Base-by-base conservation (phyloP, 2,888 invertebrate species). In the Eupeodes luniger region DNA sequence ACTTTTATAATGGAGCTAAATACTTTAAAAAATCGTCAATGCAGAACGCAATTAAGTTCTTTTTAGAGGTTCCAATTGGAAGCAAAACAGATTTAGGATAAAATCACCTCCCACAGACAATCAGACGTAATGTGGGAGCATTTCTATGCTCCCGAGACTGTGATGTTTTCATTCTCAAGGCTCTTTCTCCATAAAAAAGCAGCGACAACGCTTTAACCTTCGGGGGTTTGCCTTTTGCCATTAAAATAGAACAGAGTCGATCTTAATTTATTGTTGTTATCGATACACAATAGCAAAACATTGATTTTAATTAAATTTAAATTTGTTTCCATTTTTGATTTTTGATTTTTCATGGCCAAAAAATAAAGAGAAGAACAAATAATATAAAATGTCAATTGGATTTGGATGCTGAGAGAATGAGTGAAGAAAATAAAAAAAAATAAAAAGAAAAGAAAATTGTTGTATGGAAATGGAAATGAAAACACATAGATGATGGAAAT, bases 281-380 rank as follows among this genome's bases (percentile, higher is more conserved):
- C n/a, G 53, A 69, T 47, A 49, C 66, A 69, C 53, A 69, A 53
- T 69, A 6, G 12, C 34, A 19, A 36, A 6, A 0, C 53, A 72
- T 11, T 55, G 19, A 72, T 47, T 69, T 69, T 16, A 64, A 11
- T 34, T 16, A 3, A 47, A 12, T 47, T 64, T 12, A 10, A 44
- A 27, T 44, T 34, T 27, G 27, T 27, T 27, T 27, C 27, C 27
- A 27, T 27, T 74, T 59, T 0, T 6, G 6, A 49, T 51, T 49
- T 51, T 69, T 27, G 9, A 27, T 34, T 55, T 79, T 74, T 86
- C 69, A 79, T 61, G 79, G 79, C 44, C 76, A 80, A 51, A 6
- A 64, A 44, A 9, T n/a, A 36, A 14, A 51, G n/a, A 51, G 5
- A 14, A 51, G 5, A 14, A 51, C 14, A 51, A 27, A 27, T 19